phyloP scores from a whole-genome alignment of 2,113 vertebrate genomes.

The Salvelinus alpinus region DNA sequence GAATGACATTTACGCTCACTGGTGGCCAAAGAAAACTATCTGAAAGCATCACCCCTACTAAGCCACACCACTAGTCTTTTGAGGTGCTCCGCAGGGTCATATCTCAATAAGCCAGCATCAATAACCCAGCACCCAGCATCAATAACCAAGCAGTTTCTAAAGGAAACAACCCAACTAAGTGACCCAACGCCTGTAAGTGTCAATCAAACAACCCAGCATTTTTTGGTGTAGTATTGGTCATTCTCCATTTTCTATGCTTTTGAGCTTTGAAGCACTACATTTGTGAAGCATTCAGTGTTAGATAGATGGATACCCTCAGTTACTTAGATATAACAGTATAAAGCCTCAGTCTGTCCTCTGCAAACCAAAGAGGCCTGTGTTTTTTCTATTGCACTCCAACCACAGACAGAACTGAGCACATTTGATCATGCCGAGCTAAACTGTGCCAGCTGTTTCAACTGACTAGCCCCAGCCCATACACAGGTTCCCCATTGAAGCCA shows the following conservation, averaged over 20 bases:
- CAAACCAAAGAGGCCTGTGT: slow-evolving; percentile 39
- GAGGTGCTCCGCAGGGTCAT: too few relatives aligned
- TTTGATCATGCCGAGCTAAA: slow-evolving; percentile 73
- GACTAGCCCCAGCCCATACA: slow-evolving; percentile 66
- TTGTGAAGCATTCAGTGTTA: background rate
- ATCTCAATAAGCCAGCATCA: too few relatives aligned
- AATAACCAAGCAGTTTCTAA: too few relatives aligned
- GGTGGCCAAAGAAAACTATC: too few relatives aligned
- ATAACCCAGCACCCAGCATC: too few relatives aligned
- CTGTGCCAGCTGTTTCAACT: slow-evolving; percentile 86
- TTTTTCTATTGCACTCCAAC: slow-evolving; percentile 70
- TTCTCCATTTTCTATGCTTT: background rate
- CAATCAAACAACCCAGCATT: too few relatives aligned
- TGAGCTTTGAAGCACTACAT: background rate
- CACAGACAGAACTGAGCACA: slow-evolving; percentile 62
- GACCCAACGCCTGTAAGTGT: too few relatives aligned
- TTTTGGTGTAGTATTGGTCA: too few relatives aligned
- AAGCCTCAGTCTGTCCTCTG: slow-evolving; percentile 35
- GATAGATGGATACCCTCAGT: slow-evolving; percentile 11
- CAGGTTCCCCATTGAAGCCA: slow-evolving; percentile 77
- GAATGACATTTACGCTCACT: too few relatives aligned
- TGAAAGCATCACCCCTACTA: too few relatives aligned
- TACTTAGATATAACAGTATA: slow-evolving; percentile 49
- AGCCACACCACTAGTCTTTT: too few relatives aligned
- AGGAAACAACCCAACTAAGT: too few relatives aligned